These are phyloP conservation scores for Larimichthys crocea DNA, from an alignment of 2,113 vertebrate species.

Conservation along the genomic window DNA sequence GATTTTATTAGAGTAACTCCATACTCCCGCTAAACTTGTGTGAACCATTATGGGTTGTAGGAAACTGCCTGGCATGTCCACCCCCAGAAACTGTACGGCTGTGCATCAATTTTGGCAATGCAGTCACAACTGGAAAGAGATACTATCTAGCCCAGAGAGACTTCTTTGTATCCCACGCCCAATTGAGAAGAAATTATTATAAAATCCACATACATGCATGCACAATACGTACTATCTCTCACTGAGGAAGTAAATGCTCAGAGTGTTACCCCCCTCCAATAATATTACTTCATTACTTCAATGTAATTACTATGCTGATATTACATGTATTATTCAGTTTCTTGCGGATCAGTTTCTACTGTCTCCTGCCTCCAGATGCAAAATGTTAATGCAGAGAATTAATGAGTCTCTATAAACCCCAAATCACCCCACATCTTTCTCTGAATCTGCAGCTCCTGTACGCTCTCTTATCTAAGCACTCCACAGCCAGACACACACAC, in stretches of 20 bases:
- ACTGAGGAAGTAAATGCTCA: neutral
- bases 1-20: slow-evolving; percentile 2
- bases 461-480: slow-evolving; percentile 43
- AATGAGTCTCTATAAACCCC: slow-evolving; percentile 49
- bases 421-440: slow-evolving; percentile 20
- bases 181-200: neutral
- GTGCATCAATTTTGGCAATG: neutral
- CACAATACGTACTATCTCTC: neutral
- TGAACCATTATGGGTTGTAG: neutral
- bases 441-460: slow-evolving; percentile 47
- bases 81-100: neutral
- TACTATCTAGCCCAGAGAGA: neutral
- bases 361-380: slow-evolving; percentile 54
- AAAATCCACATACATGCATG: neutral
- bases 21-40: neutral
- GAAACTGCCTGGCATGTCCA: neutral
- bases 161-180: neutral
- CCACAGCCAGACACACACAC: slow-evolving; percentile 14
- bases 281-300: slow-evolving; percentile 41
- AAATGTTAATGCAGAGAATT: slow-evolving; percentile 64
- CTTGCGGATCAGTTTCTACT: slow-evolving; percentile 42
- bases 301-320: slow-evolving; percentile 53
- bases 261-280: neutral
- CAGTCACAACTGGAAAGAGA: neutral
- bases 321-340: slow-evolving; percentile 67